phyloP scores from a whole-genome alignment of 2,888 invertebrate genomes.

The Cyaniris semiargus region DNA sequence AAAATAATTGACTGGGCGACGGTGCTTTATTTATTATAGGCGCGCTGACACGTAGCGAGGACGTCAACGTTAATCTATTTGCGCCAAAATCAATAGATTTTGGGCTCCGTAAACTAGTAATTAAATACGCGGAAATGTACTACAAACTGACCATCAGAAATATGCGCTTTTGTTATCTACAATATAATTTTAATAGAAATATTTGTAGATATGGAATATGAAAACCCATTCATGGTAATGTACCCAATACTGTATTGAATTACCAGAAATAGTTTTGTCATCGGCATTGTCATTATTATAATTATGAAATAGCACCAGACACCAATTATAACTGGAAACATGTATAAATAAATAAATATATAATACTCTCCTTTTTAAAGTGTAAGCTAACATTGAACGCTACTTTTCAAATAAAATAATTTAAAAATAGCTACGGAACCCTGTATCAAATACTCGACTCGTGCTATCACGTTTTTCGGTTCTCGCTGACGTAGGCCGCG shows the following conservation, averaged over 20 bases:
- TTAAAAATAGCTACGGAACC: not conserved
- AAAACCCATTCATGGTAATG: too few relatives aligned
- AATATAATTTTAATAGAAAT: not conserved
- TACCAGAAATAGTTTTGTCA: too few relatives aligned
- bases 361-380: not conserved
- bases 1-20: conserved; percentile 76
- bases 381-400: not conserved
- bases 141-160: not conserved
- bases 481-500: not conserved
- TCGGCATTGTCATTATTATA: too few relatives aligned
- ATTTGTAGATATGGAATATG: not conserved
- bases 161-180: not conserved
- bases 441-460: not conserved
- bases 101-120: conserved; percentile 30
- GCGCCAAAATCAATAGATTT: conserved; percentile 15
- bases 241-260: too few relatives aligned
- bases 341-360: too few relatives aligned
- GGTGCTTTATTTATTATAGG: conserved; percentile 68
- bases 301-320: too few relatives aligned
- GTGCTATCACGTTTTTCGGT: not conserved
- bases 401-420: not conserved
- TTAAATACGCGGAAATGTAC: not conserved
- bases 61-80: conserved; percentile 52
- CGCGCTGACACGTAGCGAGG: conserved; percentile 55
- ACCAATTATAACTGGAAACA: too few relatives aligned